Evolutionary conservation across 1,140 invertebrate genomes (phyloP), one percentile per base, ranked within the genome.

Genomic region (Papilio aristodemus): DNA sequence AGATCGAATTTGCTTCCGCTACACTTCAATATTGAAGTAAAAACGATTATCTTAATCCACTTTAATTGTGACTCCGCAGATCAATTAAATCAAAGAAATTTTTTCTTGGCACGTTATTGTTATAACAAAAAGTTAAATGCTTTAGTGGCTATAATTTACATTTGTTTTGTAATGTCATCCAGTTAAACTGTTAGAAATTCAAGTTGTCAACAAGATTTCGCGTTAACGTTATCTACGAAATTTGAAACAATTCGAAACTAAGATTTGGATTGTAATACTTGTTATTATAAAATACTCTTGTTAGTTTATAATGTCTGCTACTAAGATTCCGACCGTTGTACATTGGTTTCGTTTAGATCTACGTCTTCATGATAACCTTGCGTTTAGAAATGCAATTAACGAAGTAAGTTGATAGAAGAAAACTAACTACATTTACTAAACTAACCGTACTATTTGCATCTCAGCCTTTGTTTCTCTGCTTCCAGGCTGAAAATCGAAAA

Each of bases 271-370:
- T 10, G 38, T n/a, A 62, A 37, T 39, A 17, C 38, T 9, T n/a
- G 2, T 32, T 32, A 63, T 38, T 4, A 22, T 1, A 41, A 25
- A 39, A 63, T 41, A n/a, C 14, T 38, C 11, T 10, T 19, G 2
- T 57, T 67, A 60, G 38, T 54, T 39, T 27, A 72, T 50, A 63
- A 87, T 87, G 85, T 71, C 76, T 19, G 86, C 85, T 83, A 69
- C 76, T 27, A 80, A 78, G 74, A 54, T 74, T 14, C 74, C 81
- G n/a, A 75, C 92, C 2, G 88, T 94, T 38, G 86, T 94, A 8
- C 93, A 94, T 79, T 96, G 95, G 95, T 95, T 95, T 83, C 92
- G 95, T 10, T 94, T 95, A 81, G 95, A 95, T 68, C 91, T 95
- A 38, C 92, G 95, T 70, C 85, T 95, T 25, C 95, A 96, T 79